These are phyloP conservation scores for Eilema sororculum DNA, from an alignment of 2,888 invertebrate genomes.

Conservation along the genomic window DNA sequence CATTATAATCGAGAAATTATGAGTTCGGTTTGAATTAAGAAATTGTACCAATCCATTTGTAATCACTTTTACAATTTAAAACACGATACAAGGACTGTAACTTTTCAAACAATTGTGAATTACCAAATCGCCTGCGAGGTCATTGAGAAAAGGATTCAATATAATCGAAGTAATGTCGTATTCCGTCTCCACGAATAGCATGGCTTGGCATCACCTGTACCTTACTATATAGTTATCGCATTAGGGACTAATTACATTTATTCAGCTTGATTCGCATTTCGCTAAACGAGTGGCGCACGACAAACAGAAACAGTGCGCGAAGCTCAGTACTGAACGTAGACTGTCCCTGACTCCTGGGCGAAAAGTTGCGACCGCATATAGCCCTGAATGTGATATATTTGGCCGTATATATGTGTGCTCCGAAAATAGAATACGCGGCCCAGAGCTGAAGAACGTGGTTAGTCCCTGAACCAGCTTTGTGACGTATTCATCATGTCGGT, in stretches of 20 bases:
- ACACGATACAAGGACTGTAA: background rate
- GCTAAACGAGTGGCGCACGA: background rate
- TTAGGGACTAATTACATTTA: background rate
- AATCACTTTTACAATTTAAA: too few relatives aligned
- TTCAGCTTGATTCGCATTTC: background rate
- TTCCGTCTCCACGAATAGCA: constrained; percentile 37
- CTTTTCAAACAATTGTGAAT: constrained; percentile 3
- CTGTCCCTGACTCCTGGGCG: too few relatives aligned
- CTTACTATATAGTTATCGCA: background rate
- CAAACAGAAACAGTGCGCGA: background rate
- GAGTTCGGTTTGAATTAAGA: background rate
- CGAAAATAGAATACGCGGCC: background rate
- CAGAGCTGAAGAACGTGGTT: background rate
- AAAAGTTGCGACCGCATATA: too few relatives aligned
- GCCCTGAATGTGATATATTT: too few relatives aligned
- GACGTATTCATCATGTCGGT: constrained; percentile 28
- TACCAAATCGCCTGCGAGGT: constrained; percentile 20
- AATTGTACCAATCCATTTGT: background rate
- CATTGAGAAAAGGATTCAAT: constrained; percentile 18
- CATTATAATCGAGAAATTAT: background rate
- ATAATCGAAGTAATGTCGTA: constrained; percentile 27
- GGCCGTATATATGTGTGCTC: too few relatives aligned
- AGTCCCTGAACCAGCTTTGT: constrained; percentile 39
- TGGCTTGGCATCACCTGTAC: constrained; percentile 41
- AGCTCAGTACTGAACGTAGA: too few relatives aligned